Evolutionary conservation across 2,797 vertebrate species (phyloP), one percentile per base, ranked within the genome.

Genomic region (Mycteria americana): DNA sequence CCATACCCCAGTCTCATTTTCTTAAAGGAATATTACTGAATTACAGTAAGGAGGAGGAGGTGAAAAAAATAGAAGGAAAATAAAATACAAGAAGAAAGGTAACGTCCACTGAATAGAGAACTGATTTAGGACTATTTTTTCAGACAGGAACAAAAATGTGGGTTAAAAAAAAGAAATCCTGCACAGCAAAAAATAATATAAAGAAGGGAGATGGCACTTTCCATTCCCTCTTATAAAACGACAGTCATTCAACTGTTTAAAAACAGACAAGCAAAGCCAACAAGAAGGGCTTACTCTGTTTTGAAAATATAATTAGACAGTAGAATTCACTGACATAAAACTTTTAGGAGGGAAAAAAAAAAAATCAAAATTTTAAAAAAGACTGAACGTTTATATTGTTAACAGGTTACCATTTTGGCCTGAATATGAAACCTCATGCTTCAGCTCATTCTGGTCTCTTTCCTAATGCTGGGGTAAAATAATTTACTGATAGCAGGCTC

Each of bases 1-100:
- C n/a, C 35, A 77, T 27, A 88, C 3, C 0, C 1, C 0, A 0
- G 21, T 43, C 77, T 81, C 1, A 0, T 48, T 76, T 85, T 63
- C 60, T 39, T 69, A 74, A 68, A 85, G 35, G 31, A 89, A 53
- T 68, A 73, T 65, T 54, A 31, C 0, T 2, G 33, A 75, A 80
- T 37, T 73, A 62, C 39, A 73, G 18, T 17, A 35, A 73, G 27
- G 28, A 81, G 41, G 9, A 57, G 28, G 21, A 25, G 16, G 25
- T 46, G 4, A 57, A 77, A 93, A 78, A 80, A 54, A 77, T 2
- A 48, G 13, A 67, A 78, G 18, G 9, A 9, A 33, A 45, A 41
- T 22, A 11, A 48, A 31, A 41, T 27, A 13, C 33, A 51, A 72
- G 10, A 77, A 64, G 13, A 60, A 57, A 84, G 7, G n/a, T 28